Evolutionary conservation across 2,113 vertebrate genomes (phyloP).

Genomic region (Paratilapia polleni): DNA sequence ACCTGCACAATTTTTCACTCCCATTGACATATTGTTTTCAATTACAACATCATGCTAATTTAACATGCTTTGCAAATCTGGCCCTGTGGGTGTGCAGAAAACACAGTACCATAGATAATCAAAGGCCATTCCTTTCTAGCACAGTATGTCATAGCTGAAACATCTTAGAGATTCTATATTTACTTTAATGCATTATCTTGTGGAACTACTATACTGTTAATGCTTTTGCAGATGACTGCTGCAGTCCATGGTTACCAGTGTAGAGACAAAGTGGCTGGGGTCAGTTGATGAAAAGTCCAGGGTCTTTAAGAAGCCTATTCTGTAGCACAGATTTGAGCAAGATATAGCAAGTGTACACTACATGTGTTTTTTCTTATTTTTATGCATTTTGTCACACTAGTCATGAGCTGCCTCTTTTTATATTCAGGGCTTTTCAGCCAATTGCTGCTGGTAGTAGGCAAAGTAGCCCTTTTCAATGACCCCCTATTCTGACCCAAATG

Average conservation of each 20-base stretch:
- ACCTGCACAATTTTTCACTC: neutral
- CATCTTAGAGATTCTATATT: no score
- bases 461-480: neutral
- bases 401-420: neutral
- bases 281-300: neutral
- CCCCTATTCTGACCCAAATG: neutral
- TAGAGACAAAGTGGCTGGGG: neutral
- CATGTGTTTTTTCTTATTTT: neutral
- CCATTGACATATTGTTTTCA: neutral
- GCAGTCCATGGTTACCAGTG: no score
- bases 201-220: no score
- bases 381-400: neutral
- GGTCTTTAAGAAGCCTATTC: neutral
- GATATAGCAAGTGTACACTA: neutral
- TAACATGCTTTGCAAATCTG: neutral
- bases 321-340: neutral
- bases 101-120: neutral
- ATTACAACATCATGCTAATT: neutral
- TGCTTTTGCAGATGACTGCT: neutral
- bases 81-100: neutral
- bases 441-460: neutral
- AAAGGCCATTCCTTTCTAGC: no score
- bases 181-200: no score
- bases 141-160: no score
- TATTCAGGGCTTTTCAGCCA: no score